Conservation (phyloP, 2,797 vertebrate genomes). For the Galaxias olidus region DNA sequence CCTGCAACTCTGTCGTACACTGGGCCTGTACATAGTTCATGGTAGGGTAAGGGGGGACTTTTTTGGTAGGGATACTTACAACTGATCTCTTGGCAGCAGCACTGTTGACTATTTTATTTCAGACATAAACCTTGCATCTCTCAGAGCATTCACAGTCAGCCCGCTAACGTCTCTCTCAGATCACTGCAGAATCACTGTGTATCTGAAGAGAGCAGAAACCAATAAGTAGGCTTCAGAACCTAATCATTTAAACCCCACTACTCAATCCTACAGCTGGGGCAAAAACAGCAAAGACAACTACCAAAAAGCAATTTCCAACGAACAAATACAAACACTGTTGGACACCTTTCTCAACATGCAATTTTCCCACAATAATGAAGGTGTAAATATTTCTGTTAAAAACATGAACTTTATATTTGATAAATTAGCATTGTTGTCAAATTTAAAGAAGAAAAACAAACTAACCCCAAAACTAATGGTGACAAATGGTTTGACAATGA, state of each 20-base stretch:
- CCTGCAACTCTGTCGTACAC: too few species aligned
- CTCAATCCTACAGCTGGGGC: neutral
- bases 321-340: too few species aligned
- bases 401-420: neutral
- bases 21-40: too few species aligned
- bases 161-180: too few species aligned
- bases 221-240: neutral
- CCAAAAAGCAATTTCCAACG: neutral
- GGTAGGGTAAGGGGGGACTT: too few species aligned
- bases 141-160: too few species aligned
- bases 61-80: neutral
- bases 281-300: neutral
- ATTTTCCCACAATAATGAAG: neutral
- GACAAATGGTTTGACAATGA: too few species aligned
- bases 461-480: too few species aligned
- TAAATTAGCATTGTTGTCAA: too few species aligned
- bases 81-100: constrained; percentile 6
- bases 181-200: too few species aligned
- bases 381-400: neutral
- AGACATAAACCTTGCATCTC: neutral
- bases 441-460: too few species aligned
- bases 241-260: neutral
- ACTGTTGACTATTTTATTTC: neutral
- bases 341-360: too few species aligned
- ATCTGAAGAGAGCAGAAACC: neutral